phyloP scores from a whole-genome alignment of 2,797 vertebrate genomes.

The Oryzias sinensis region DNA sequence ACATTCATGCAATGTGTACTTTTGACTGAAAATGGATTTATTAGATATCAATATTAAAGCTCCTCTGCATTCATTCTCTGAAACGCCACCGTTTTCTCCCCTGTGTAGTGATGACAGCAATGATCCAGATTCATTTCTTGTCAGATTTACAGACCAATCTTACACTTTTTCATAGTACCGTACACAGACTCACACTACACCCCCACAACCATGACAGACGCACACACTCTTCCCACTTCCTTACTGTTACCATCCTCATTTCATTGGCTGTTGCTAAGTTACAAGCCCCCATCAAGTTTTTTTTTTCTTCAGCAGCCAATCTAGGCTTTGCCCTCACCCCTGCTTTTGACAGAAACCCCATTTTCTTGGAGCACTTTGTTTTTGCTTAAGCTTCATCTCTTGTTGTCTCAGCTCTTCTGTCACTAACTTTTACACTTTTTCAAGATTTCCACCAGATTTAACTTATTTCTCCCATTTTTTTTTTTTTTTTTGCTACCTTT shows the following conservation, averaged over 20 bases:
- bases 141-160: conserved; percentile 66
- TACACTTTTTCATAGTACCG: conserved; percentile 64
- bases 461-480: not conserved
- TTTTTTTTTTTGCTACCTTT: not conserved
- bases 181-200: conserved; percentile 58
- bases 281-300: conserved; percentile 63
- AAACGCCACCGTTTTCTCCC: conserved; percentile 19
- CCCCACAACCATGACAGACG: conserved; percentile 55
- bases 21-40: not conserved
- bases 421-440: not conserved
- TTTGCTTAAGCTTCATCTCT: conserved; percentile 37
- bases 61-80: conserved; percentile 17
- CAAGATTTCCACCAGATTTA: conserved; percentile 1
- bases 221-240: conserved; percentile 61
- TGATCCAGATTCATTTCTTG: conserved; percentile 65
- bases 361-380: conserved; percentile 47
- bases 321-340: conserved; percentile 37
- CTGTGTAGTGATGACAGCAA: conserved; percentile 34
- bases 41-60: not conserved
- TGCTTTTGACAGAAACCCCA: conserved; percentile 48
- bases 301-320: conserved; percentile 36
- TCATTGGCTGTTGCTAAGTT: conserved; percentile 76
- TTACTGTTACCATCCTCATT: conserved; percentile 63
- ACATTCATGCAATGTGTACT: not conserved
- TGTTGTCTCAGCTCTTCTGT: conserved; percentile 1